Conservation (phyloP, 2,888 invertebrate species). For the Neoascia interrupta region DNA sequence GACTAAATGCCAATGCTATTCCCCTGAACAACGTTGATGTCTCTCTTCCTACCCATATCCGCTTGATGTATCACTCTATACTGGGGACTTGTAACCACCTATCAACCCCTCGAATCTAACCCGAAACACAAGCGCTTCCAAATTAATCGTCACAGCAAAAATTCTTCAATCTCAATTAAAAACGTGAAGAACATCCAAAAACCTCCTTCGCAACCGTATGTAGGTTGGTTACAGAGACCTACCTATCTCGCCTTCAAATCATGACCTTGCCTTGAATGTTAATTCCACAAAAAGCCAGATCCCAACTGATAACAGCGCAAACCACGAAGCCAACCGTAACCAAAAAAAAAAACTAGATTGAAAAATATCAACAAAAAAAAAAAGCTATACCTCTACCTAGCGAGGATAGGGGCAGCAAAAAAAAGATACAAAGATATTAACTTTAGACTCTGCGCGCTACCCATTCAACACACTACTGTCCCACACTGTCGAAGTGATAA, state of each 20-base stretch:
- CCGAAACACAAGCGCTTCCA: not conserved
- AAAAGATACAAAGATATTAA: slow-evolving; percentile 48
- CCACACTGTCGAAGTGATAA: slow-evolving; percentile 64
- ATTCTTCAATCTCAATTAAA: slow-evolving; percentile 30
- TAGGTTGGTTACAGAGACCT: not conserved
- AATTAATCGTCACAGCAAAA: slow-evolving; percentile 4
- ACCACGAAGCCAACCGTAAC: slow-evolving; percentile 55
- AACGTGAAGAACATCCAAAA: slow-evolving; percentile 15
- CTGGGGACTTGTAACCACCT: not conserved
- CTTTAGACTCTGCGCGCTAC: slow-evolving; percentile 42
- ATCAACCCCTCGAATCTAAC: not conserved
- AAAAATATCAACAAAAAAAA: slow-evolving; percentile 38
- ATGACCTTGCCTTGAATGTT: slow-evolving; percentile 60
- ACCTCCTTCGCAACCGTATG: not conserved
- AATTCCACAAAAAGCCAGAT: slow-evolving; percentile 45
- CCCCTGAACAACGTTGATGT: too few relatives aligned
- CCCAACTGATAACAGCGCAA: slow-evolving; percentile 48
- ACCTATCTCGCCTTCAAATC: slow-evolving; percentile 34
- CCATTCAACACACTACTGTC: slow-evolving; percentile 60
- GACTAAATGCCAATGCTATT: too few relatives aligned
- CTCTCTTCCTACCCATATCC: not conserved
- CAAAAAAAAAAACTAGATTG: slow-evolving; percentile 31
- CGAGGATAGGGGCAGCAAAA: not conserved
- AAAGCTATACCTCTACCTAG: too few relatives aligned
- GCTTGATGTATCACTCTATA: not conserved